Percentiles rank a stretch among this genome's conserved stretches.
phyloP scores from a whole-genome alignment of 2,888 invertebrate species.

The Flabesymbios commensalis region DNA sequence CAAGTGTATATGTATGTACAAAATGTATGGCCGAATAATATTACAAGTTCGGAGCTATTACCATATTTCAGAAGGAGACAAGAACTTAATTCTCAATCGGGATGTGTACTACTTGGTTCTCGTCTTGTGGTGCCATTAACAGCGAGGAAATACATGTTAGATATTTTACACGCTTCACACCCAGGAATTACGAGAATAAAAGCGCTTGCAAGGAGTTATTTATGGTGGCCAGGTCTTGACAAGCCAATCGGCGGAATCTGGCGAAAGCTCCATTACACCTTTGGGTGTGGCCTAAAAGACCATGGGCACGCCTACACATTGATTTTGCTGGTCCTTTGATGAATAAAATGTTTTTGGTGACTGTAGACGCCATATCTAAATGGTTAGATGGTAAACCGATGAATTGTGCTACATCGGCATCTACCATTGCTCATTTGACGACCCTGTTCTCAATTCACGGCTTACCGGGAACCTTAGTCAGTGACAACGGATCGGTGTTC shows the following conservation, averaged over 20 bases:
- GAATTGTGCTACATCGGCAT: neutral
- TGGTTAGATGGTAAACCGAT: neutral
- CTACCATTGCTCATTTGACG: neutral
- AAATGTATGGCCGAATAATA: neutral
- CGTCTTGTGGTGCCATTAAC: conserved; percentile 1
- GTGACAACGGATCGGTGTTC: neutral
- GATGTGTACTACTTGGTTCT: neutral
- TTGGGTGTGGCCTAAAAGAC: neutral
- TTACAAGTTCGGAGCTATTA: neutral
- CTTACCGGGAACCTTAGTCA: neutral
- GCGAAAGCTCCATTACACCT: neutral
- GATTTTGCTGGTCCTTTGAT: neutral
- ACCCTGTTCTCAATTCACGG: neutral
- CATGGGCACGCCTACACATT: neutral
- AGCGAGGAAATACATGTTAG: neutral
- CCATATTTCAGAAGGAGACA: neutral
- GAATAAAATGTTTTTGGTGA: neutral
- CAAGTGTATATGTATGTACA: neutral
- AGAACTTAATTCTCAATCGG: neutral
- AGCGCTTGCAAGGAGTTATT: neutral
- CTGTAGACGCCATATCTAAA: conserved; percentile 1
- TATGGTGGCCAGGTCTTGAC: conserved; percentile 8
- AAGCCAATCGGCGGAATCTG: neutral
- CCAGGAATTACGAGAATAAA: conserved; percentile 4
- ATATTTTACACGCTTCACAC: neutral